A percentile compares a stretch with the other conserved stretches of the same genome.
phyloP scores from a whole-genome alignment of 2,113 vertebrate genomes.

The Gracilinanus agilis region DNA sequence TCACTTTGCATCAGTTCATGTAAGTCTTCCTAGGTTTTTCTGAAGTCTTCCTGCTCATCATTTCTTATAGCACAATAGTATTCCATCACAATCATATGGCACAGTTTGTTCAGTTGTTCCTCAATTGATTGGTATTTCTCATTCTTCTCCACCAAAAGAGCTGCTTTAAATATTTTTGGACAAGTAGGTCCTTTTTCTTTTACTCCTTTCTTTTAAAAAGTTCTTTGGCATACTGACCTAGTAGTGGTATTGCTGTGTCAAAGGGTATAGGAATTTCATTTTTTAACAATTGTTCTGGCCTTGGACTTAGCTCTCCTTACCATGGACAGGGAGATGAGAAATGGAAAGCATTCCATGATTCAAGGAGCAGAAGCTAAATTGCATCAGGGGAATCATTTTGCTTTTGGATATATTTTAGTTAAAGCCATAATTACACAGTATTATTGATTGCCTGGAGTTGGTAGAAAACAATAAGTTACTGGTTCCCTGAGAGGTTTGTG shows the following conservation, averaged over 20 bases:
- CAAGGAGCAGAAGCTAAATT: not conserved
- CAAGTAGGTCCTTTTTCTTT: not conserved
- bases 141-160: not conserved
- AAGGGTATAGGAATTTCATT: not conserved
- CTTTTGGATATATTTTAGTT: not conserved
- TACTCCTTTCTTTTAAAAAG: not conserved
- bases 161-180: not conserved
- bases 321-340: not conserved
- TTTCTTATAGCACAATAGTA: not conserved
- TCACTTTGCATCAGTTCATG: not conserved
- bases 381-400: not conserved
- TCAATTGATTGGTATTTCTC: not conserved
- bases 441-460: not conserved
- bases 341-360: not conserved
- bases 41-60: not conserved
- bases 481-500: slow-evolving; percentile 10
- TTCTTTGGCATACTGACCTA: not conserved
- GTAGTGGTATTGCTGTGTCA: not conserved
- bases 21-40: not conserved
- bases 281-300: not conserved
- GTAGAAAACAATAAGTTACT: not conserved
- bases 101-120: not conserved
- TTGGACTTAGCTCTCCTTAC: not conserved
- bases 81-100: not conserved
- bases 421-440: not conserved